Percentiles rank a stretch among this genome's conserved stretches.
These are phyloP conservation scores for Drosophila pachea DNA, from an alignment of 1,140 invertebrate genomes.

Conservation along the genomic window DNA sequence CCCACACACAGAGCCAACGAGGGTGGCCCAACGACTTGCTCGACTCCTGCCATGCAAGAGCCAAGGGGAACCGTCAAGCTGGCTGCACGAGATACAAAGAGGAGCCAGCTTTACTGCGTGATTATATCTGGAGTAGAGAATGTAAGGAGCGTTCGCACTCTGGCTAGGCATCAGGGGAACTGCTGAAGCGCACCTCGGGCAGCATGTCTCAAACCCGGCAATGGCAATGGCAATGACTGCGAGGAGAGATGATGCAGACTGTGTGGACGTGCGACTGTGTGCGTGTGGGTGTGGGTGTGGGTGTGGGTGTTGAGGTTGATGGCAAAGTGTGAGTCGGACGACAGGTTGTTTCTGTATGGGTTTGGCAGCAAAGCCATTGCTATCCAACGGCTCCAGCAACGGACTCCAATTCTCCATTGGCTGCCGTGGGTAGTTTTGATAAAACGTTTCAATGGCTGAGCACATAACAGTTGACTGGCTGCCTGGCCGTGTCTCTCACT, in stretches of 20 bases:
- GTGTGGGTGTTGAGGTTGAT: slow-evolving; percentile 1
- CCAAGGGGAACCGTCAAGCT: too few relatives aligned
- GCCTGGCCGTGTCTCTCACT: slow-evolving; percentile 56
- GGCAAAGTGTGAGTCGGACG: slow-evolving; percentile 42
- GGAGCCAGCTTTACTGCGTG: too few relatives aligned
- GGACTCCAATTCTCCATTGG: slow-evolving; percentile 21
- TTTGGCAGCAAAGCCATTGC: slow-evolving; percentile 43
- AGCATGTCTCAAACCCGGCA: slow-evolving; percentile 12
- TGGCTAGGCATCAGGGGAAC: too few relatives aligned
- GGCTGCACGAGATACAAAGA: too few relatives aligned
- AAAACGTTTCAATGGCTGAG: slow-evolving; percentile 75
- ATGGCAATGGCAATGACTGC: neutral
- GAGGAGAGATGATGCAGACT: too few relatives aligned
- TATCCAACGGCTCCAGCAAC: slow-evolving; percentile 35
- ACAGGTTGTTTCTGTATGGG: slow-evolving; percentile 60
- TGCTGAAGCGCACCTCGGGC: neutral
- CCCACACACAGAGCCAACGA: slow-evolving; percentile 29
- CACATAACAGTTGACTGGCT: slow-evolving; percentile 76
- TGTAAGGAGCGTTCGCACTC: too few relatives aligned
- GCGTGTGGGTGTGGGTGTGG: neutral
- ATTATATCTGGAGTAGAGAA: too few relatives aligned
- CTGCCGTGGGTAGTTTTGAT: slow-evolving; percentile 73
- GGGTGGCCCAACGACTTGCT: neutral
- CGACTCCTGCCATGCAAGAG: too few relatives aligned
- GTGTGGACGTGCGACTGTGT: too few relatives aligned